phyloP scores from a whole-genome alignment of 2,797 vertebrate genomes.

The Rallus crepitans region DNA sequence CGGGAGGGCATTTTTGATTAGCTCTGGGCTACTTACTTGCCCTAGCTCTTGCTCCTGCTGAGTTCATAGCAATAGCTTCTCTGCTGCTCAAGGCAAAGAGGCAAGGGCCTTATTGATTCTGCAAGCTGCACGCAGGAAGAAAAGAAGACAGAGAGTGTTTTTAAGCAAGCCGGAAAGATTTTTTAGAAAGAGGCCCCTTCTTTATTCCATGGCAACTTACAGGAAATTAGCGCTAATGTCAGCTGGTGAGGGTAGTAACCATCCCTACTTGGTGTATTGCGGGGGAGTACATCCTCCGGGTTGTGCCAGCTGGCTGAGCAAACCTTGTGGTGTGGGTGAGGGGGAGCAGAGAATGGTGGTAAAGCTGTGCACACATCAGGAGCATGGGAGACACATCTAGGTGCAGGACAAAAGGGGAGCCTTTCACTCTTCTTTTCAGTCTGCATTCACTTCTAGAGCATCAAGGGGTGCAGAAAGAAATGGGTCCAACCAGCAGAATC shows the following conservation, averaged over 20 bases:
- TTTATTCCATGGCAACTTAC: conserved; percentile 43
- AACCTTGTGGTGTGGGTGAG: background rate
- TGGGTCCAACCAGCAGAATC: background rate
- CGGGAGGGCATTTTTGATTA: conserved; percentile 65
- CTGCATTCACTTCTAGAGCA: background rate
- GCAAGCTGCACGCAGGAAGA: conserved; percentile 28
- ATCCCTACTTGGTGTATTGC: background rate
- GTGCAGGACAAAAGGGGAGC: background rate
- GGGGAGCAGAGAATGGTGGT: background rate
- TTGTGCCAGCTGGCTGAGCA: background rate
- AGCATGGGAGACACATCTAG: background rate
- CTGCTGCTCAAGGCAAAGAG: conserved; percentile 22
- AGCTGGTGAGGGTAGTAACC: conserved; percentile 22
- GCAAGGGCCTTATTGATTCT: conserved; percentile 56
- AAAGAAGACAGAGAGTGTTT: conserved; percentile 58
- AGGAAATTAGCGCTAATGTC: conserved; percentile 54
- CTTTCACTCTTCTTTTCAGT: background rate
- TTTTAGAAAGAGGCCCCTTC: conserved; percentile 22
- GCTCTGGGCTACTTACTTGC: conserved; percentile 47
- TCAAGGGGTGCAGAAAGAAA: background rate
- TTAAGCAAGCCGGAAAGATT: conserved; percentile 55
- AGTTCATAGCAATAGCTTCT: conserved; percentile 32
- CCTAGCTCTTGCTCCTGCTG: conserved; percentile 56
- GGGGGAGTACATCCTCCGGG: background rate
- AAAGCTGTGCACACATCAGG: background rate